A percentile compares a stretch with the other conserved stretches of the same genome.
phyloP scores from a whole-genome alignment of 2,113 vertebrate genomes.

The Xiphophorus hellerii region DNA sequence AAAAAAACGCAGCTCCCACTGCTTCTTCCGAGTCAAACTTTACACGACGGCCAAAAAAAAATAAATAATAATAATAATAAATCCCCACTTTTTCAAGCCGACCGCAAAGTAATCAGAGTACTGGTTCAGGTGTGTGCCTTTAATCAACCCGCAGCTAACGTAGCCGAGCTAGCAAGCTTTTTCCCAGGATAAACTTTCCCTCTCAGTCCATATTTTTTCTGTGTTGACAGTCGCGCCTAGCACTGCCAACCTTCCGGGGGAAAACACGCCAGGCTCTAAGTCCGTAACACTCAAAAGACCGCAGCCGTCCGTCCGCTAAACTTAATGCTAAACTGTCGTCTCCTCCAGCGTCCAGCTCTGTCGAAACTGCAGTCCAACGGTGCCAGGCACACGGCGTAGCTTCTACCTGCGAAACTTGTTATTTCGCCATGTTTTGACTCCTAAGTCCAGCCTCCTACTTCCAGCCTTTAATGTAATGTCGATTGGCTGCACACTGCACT shows the following conservation, averaged over 20 bases:
- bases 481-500: conserved; percentile 63
- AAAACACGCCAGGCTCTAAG: conserved; percentile 48
- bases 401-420: conserved; percentile 67
- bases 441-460: conserved; percentile 63
- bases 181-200: conserved; percentile 62
- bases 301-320: conserved; percentile 30
- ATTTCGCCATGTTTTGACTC: conserved; percentile 75
- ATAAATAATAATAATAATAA: conserved; percentile 1
- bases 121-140: conserved; percentile 61
- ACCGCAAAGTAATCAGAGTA: conserved; percentile 13
- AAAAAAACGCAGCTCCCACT: background rate
- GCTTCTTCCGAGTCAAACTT: conserved; percentile 59
- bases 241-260: conserved; percentile 70
- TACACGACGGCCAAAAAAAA: conserved; percentile 35
- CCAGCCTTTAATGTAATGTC: conserved; percentile 40
- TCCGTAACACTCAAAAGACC: conserved; percentile 32
- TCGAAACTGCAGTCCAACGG: conserved; percentile 17
- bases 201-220: conserved; percentile 62
- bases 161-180: conserved; percentile 44
- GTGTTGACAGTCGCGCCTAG: conserved; percentile 74
- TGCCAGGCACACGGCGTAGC: conserved; percentile 16
- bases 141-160: conserved; percentile 19
- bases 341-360: conserved; percentile 11
- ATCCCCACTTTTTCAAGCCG: background rate
- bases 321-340: conserved; percentile 32